Conservation (phyloP, 1,140 invertebrate genomes). For the Liolophura sinensis region DNA sequence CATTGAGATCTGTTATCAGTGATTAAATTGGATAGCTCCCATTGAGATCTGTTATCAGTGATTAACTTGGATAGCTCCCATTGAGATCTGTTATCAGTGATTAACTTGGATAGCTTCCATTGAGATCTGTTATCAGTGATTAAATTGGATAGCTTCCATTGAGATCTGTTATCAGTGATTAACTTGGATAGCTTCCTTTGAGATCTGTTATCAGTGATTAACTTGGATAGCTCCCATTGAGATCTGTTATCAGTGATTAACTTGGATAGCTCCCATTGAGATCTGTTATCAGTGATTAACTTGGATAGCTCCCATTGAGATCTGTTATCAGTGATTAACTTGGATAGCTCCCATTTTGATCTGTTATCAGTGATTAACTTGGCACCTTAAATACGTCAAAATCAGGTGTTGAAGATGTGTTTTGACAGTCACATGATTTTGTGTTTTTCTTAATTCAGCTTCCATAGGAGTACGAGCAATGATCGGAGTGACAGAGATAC, state of each 20-base stretch:
- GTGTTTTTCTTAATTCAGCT: conserved; percentile 16
- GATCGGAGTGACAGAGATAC: conserved; percentile 37
- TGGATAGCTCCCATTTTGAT: neutral
- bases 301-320: neutral
- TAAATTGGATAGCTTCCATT: neutral
- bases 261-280: neutral
- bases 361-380: neutral
- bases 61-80: neutral
- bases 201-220: neutral
- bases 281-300: neutral
- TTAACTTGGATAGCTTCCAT: neutral
- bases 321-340: too few relatives aligned
- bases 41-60: neutral
- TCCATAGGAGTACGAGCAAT: conserved; percentile 28
- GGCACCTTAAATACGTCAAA: neutral
- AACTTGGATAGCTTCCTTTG: neutral
- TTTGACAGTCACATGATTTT: neutral
- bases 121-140: neutral
- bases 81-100: neutral
- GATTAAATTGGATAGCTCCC: neutral
- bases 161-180: neutral
- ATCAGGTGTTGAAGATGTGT: neutral
- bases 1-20: neutral
- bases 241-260: neutral
- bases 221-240: neutral